These are phyloP conservation scores for Crotalus horridus DNA, from an alignment of 2,113 vertebrate species.

Conservation along the genomic window DNA sequence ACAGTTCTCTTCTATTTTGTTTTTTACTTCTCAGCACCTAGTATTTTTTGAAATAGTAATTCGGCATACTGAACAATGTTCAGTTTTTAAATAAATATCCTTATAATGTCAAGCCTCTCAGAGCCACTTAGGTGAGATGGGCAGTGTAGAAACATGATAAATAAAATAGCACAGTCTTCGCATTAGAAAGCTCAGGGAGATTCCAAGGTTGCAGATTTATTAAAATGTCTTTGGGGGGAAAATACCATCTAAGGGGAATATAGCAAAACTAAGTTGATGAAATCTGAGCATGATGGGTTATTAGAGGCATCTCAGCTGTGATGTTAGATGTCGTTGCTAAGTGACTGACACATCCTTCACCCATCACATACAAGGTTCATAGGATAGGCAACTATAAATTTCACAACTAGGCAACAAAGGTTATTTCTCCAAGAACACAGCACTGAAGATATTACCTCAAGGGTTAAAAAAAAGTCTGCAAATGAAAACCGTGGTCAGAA, in stretches of 20 bases:
- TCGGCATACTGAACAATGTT: background rate
- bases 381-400: background rate
- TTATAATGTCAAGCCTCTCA: background rate
- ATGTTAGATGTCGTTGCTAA: background rate
- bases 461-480: background rate
- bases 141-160: background rate
- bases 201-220: background rate
- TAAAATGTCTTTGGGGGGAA: background rate
- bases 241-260: background rate
- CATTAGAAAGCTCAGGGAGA: background rate
- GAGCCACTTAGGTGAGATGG: background rate
- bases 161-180: background rate
- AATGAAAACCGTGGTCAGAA: background rate
- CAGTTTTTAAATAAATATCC: background rate
- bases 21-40: background rate
- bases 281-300: background rate
- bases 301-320: background rate
- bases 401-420: background rate
- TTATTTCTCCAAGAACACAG: background rate
- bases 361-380: background rate
- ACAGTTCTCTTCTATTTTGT: background rate
- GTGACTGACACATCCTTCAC: background rate
- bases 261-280: background rate
- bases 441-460: background rate
- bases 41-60: background rate